Percentiles rank a stretch among this genome's conserved stretches.
These are phyloP conservation scores for Cricetomys ansorgei DNA, from an alignment of 2,113 vertebrate species.

Conservation along the genomic window DNA sequence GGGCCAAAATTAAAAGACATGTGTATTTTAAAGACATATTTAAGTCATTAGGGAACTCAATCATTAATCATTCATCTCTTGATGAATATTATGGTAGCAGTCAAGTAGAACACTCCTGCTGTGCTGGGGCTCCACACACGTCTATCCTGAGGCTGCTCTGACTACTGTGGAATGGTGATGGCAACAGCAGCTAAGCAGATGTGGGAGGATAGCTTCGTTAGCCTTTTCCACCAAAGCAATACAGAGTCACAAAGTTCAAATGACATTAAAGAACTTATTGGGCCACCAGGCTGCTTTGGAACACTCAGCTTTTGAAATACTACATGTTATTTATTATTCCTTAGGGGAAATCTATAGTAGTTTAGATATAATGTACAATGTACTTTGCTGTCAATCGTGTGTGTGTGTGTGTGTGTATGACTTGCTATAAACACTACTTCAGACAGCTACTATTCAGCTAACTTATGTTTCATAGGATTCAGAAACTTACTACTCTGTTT, in stretches of 20 bases:
- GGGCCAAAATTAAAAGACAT: neutral
- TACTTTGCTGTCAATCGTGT: neutral
- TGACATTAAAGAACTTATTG: neutral
- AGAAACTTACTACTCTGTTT: neutral
- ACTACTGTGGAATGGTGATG: neutral
- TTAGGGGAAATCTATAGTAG: neutral
- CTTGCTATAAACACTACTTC: neutral
- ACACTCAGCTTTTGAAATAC: neutral
- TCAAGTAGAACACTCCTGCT: constrained; percentile 18
- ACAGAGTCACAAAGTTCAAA: neutral
- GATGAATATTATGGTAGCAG: constrained; percentile 38
- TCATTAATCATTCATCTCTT: constrained; percentile 45
- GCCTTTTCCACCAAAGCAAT: neutral
- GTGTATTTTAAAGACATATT: constrained; percentile 65
- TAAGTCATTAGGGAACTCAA: neutral
- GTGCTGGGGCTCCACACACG: neutral
- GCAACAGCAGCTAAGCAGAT: constrained; percentile 36
- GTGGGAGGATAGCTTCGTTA: neutral
- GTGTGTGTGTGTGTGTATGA: neutral
- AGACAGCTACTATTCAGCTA: neutral
- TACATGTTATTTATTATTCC: neutral
- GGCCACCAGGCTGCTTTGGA: neutral
- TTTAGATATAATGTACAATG: neutral
- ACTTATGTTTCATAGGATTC: neutral
- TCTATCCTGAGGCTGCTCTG: neutral